A percentile compares a stretch with the other conserved stretches of the same genome.
phyloP scores from a whole-genome alignment of 1,140 invertebrate species.

The Dinoponera quadriceps region DNA sequence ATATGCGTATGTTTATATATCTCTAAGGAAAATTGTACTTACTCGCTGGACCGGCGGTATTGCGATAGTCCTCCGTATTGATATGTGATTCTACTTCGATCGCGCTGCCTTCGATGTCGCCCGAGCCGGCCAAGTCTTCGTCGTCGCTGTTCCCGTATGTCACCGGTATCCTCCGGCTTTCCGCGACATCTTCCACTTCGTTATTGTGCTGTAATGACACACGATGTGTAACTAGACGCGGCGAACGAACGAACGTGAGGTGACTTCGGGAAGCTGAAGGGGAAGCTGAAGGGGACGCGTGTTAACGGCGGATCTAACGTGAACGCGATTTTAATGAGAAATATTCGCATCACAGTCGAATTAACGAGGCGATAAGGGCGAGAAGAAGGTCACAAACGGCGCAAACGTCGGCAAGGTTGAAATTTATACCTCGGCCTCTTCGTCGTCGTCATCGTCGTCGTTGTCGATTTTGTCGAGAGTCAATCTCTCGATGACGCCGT shows the following conservation, averaged over 20 bases:
- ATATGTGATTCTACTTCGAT: background rate
- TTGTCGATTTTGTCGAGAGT: constrained; percentile 48
- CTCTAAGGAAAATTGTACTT: too few species aligned
- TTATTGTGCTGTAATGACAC: constrained; percentile 40
- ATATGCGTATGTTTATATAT: too few species aligned
- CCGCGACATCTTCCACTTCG: constrained; percentile 62
- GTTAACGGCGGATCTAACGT: background rate
- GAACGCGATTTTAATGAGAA: background rate
- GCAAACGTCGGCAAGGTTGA: background rate
- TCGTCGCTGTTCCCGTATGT: constrained; percentile 73
- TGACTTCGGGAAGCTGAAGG: background rate
- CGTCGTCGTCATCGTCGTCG: constrained; percentile 54
- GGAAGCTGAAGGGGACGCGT: background rate
- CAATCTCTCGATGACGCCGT: constrained; percentile 39
- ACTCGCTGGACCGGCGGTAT: background rate
- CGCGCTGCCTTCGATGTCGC: constrained; percentile 77
- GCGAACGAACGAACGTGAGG: background rate
- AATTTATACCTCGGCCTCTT: constrained; percentile 36
- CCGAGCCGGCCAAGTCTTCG: constrained; percentile 79
- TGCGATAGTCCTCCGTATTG: background rate
- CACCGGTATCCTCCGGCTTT: constrained; percentile 43
- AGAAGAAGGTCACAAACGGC: background rate
- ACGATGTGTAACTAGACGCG: background rate
- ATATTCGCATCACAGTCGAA: background rate
- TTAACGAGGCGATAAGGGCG: background rate